A percentile compares a stretch with the other conserved stretches of the same genome.
Conservation (phyloP, 2,888 invertebrate genomes). For the Eilema griseolum region DNA sequence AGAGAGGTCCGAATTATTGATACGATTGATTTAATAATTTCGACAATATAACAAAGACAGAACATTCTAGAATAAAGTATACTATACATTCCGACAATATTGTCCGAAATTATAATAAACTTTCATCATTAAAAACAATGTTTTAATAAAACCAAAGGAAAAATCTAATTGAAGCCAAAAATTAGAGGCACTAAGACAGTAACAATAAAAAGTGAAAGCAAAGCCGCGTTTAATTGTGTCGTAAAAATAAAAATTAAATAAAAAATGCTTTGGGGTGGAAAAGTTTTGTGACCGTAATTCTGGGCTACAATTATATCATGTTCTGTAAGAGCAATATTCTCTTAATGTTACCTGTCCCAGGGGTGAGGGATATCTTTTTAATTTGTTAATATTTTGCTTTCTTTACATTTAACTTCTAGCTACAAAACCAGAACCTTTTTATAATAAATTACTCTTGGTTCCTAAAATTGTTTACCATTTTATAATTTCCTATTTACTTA, state of each 20-base stretch:
- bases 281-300: constrained; percentile 81
- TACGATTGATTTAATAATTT: constrained; percentile 51
- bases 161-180: constrained; percentile 84
- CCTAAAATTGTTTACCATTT: not conserved
- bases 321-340: constrained; percentile 66
- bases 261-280: constrained; percentile 83
- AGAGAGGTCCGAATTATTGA: constrained; percentile 82
- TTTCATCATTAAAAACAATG: constrained; percentile 79
- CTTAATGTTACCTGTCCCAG: constrained; percentile 75
- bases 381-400: constrained; percentile 41
- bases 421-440: constrained; percentile 3
- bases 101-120: constrained; percentile 52
- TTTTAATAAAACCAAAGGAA: constrained; percentile 79
- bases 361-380: constrained; percentile 58
- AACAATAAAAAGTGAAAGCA: constrained; percentile 86
- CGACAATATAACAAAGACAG: constrained; percentile 37
- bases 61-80: constrained; percentile 33
- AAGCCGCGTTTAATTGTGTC: constrained; percentile 86
- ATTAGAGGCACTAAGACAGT: constrained; percentile 84
- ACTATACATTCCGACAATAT: constrained; percentile 45
- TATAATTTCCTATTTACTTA: not conserved
- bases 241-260: constrained; percentile 87
- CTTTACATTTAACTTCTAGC: constrained; percentile 17
- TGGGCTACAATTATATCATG: constrained; percentile 80
- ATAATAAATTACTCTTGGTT: not conserved